Conservation (phyloP, 1,140 invertebrate genomes). For the Aphis gossypii region DNA sequence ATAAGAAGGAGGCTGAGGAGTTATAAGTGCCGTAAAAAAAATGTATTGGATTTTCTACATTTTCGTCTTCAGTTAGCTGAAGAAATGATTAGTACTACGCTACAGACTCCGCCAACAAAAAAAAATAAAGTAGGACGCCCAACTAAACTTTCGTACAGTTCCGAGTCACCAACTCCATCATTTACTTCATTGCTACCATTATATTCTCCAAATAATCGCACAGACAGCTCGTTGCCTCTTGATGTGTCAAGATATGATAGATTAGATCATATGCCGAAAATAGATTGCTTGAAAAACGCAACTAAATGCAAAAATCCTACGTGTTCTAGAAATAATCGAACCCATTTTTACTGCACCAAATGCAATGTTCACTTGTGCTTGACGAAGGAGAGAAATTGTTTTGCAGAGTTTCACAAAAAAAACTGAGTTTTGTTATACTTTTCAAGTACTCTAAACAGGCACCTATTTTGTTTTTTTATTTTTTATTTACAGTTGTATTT, state of each 20-base stretch:
- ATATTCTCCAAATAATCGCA: background rate
- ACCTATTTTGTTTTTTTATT: too few relatives aligned
- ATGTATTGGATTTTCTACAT: slow-evolving; percentile 1
- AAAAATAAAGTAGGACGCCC: too few relatives aligned
- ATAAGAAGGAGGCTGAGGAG: background rate
- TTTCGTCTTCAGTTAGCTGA: background rate
- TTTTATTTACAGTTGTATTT: too few relatives aligned
- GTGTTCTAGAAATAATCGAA: background rate
- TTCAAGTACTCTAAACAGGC: too few relatives aligned
- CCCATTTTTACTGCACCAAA: background rate
- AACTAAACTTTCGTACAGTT: too few relatives aligned
- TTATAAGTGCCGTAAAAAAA: background rate
- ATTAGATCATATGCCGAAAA: background rate
- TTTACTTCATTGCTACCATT: background rate
- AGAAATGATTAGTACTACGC: too few relatives aligned
- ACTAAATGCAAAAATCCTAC: slow-evolving; percentile 17
- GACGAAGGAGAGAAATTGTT: background rate
- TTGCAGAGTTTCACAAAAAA: background rate
- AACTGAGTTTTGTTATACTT: background rate
- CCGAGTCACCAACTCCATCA: background rate
- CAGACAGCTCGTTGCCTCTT: background rate
- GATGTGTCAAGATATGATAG: background rate
- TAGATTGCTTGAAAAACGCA: background rate
- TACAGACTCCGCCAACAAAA: background rate
- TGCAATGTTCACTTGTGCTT: background rate